phyloP scores from a whole-genome alignment of 2,113 vertebrate species.

The Rhabdornis inornatus region DNA sequence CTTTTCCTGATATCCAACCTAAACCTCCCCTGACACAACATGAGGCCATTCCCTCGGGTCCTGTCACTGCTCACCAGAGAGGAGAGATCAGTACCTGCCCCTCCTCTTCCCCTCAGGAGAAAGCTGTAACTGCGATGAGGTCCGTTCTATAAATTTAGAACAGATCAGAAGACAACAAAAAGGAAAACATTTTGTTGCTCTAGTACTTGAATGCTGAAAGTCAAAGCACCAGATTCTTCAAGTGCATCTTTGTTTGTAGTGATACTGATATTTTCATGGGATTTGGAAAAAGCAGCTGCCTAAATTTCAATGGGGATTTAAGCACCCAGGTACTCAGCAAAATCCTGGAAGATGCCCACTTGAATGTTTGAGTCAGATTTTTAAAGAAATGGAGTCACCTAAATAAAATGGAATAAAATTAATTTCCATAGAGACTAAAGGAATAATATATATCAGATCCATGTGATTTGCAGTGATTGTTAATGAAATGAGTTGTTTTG shows the following conservation, averaged over 20 bases:
- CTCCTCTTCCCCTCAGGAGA: fast-evolving
- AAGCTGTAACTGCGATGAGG: fast-evolving
- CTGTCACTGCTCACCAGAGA: neutral
- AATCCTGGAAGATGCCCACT: neutral
- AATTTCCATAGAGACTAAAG: slow-evolving; percentile 16
- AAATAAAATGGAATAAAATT: neutral
- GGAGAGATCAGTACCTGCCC: neutral
- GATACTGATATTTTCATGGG: neutral
- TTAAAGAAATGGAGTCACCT: neutral
- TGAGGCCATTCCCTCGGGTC: fast-evolving
- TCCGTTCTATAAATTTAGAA: neutral
- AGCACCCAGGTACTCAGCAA: neutral
- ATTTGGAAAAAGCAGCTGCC: neutral
- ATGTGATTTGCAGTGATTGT: neutral
- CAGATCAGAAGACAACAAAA: neutral
- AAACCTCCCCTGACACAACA: neutral
- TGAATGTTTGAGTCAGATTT: slow-evolving; percentile 18
- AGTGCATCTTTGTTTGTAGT: neutral
- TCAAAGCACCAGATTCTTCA: neutral
- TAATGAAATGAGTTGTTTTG: neutral
- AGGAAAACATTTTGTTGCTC: neutral
- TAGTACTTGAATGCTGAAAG: neutral
- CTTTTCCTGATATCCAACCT: neutral
- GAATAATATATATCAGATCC: neutral
- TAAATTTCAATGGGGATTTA: neutral